A percentile compares a stretch with the other conserved stretches of the same genome.
Evolutionary conservation across 2,888 invertebrate genomes (phyloP).

Genomic region (Strigamia maritima): DNA sequence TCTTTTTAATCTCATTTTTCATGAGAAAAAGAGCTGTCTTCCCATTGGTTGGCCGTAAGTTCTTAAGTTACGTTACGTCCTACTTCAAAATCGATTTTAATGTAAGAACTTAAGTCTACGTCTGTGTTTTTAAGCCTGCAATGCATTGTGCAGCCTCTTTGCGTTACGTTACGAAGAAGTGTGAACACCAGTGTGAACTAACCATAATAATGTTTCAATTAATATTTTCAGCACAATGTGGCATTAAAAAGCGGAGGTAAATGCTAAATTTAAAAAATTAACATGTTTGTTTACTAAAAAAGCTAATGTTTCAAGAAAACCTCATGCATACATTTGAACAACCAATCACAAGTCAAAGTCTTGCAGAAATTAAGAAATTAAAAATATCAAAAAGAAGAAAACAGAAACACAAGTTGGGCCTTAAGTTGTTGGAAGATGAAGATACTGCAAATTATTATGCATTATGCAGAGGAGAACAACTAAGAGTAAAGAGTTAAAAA

Average conservation of each 20-base stretch:
- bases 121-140: too few relatives aligned
- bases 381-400: not conserved
- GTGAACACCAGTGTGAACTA: too few relatives aligned
- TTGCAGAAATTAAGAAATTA: not conserved
- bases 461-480: slow-evolving; percentile 40
- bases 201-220: not conserved
- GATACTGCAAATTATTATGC: slow-evolving; percentile 38
- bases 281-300: too few relatives aligned
- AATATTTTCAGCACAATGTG: not conserved
- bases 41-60: too few relatives aligned
- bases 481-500: slow-evolving; percentile 37
- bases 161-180: too few relatives aligned
- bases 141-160: too few relatives aligned
- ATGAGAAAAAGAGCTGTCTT: too few relatives aligned
- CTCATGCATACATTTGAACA: not conserved
- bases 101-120: too few relatives aligned
- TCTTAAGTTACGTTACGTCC: too few relatives aligned
- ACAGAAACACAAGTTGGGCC: slow-evolving; percentile 17
- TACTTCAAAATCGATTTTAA: too few relatives aligned
- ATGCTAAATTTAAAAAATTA: not conserved
- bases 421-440: not conserved
- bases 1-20: too few relatives aligned
- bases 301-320: not conserved
- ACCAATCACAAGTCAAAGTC: not conserved
- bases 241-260: not conserved